Evolutionary conservation across 1,140 invertebrate genomes (phyloP), one percentile per base, ranked within the genome.

Genomic region (Drosophila nebulosa): DNA sequence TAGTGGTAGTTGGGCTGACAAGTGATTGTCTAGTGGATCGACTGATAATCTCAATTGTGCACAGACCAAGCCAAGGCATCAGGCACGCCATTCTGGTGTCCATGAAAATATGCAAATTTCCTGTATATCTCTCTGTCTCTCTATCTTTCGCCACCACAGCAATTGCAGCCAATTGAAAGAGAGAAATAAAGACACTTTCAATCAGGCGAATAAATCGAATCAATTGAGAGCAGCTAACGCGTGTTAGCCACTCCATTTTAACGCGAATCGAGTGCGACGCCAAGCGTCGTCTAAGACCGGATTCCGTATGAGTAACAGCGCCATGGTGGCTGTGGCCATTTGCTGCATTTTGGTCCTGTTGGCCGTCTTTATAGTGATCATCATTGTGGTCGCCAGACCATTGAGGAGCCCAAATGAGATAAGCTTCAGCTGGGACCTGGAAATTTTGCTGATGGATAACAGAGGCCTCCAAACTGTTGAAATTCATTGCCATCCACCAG

Each of bases 251-350:
- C 35, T 55, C 51, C 14, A 60, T 52, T 64, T 32, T 39, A 51
- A 36, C 65, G 57, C 30, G 30, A 46, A 46, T 12, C 7, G 36
- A 51, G 59, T 32, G 66, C 18, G 56, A 62, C 27, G 39, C 18
- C 2, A 21, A 26, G 21, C 30, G 35, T 58, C 53, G 16, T 62
- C 18, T 24, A 22, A 52, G 12, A 12, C 24, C 39, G 18, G 27
- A 62, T 3, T 24, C 10, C 64, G 55, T 32, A 91, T 91, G 91
- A 91, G 91, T 90, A 91, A 91, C 65, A 91, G 90, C 75, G 90
- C 91, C 51, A 96, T 96, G 95, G 94, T 96, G 74, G 95, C 95
- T 24, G 95, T 96, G 69, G 95, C 95, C 79, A 95, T 96, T 74
- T 96, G 95, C 92, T 96, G 95, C 91, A 95, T 96, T 76, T 92